A percentile compares a stretch with the other conserved stretches of the same genome.
phyloP scores from a whole-genome alignment of 1,140 invertebrate genomes.

The Drosophila arizonae region DNA sequence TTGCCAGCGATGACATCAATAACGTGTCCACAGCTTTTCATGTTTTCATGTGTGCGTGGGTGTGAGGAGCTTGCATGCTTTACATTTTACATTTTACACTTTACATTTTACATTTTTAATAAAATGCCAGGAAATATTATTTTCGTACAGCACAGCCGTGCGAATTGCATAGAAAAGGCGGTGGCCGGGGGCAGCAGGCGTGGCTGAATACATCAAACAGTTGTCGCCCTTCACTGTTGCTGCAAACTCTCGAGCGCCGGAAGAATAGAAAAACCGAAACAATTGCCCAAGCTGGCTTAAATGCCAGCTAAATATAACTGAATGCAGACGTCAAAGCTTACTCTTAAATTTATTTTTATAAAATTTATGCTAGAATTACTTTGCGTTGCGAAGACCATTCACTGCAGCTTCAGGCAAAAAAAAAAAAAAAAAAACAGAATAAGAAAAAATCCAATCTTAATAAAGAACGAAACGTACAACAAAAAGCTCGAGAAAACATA shows the following conservation, averaged over 20 bases:
- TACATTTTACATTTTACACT: constrained; percentile 61
- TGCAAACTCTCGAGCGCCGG: constrained; percentile 19
- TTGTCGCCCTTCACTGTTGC: constrained; percentile 31
- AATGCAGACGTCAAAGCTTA: too few relatives aligned
- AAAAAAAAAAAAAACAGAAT: not conserved
- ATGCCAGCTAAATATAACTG: not conserved
- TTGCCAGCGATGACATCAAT: constrained; percentile 36
- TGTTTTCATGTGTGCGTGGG: not conserved
- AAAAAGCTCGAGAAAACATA: constrained; percentile 3
- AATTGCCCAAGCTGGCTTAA: not conserved
- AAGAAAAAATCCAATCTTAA: not conserved
- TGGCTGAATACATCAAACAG: constrained; percentile 5
- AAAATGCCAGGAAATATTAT: constrained; percentile 41
- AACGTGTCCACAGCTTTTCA: constrained; percentile 20
- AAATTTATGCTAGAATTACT: too few relatives aligned
- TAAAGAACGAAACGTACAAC: not conserved
- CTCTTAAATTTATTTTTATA: too few relatives aligned
- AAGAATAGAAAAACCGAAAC: not conserved
- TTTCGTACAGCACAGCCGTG: constrained; percentile 3
- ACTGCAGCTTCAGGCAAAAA: not conserved
- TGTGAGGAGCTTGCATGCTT: constrained; percentile 25
- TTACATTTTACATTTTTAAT: constrained; percentile 68
- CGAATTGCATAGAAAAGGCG: constrained; percentile 14
- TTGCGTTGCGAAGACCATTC: not conserved
- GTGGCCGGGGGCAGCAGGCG: not conserved